phyloP scores from a whole-genome alignment of 2,888 invertebrate genomes.

The Tetrapedia diversipes region DNA sequence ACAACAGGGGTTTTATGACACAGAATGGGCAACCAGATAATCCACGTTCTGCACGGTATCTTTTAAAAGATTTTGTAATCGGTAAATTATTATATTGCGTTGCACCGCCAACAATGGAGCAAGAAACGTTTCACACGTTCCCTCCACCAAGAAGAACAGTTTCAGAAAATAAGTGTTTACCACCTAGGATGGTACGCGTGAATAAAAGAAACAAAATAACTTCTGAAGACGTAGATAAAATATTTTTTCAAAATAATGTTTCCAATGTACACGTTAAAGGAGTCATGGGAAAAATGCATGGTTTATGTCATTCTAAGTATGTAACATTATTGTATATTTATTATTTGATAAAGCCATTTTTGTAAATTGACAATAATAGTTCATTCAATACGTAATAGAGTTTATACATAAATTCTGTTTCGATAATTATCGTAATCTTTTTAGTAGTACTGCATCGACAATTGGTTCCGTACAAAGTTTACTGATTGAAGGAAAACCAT shows the following conservation, averaged over 20 bases:
- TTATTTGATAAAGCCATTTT: constrained; percentile 53
- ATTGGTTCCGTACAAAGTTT: constrained; percentile 68
- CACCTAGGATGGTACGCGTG: constrained; percentile 85
- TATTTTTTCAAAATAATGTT: constrained; percentile 85
- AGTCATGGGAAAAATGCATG: constrained; percentile 59
- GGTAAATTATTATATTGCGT: constrained; percentile 93
- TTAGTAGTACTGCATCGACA: constrained; percentile 64
- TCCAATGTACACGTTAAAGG: constrained; percentile 66
- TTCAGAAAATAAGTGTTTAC: constrained; percentile 82
- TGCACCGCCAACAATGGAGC: constrained; percentile 89
- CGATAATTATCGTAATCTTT: constrained; percentile 27
- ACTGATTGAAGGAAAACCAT: constrained; percentile 85
- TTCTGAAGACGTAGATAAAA: constrained; percentile 86
- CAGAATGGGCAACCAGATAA: constrained; percentile 97
- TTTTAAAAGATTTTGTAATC: constrained; percentile 96
- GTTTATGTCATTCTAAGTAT: constrained; percentile 56
- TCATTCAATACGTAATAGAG: constrained; percentile 52
- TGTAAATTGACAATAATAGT: constrained; percentile 58
- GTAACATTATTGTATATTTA: constrained; percentile 63
- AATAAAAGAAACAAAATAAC: constrained; percentile 84
- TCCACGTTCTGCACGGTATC: constrained; percentile 93
- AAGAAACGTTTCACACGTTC: constrained; percentile 86
- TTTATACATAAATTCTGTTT: constrained; percentile 24
- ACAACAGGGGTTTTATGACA: constrained; percentile 98
- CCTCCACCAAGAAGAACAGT: constrained; percentile 83